phyloP scores from a whole-genome alignment of 2,797 vertebrate genomes.

The Microcaecilia unicolor region DNA sequence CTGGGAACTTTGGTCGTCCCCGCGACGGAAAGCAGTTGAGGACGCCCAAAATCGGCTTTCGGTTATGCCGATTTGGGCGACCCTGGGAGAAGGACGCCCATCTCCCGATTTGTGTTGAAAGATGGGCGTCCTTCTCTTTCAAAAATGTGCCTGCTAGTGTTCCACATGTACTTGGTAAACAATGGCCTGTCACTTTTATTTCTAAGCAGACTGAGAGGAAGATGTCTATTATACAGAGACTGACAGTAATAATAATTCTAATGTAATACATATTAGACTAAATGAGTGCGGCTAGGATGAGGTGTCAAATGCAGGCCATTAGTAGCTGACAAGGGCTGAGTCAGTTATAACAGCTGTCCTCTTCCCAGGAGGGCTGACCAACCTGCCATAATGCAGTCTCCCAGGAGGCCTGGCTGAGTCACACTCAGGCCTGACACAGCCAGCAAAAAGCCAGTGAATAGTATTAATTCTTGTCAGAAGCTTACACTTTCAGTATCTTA shows the following conservation, averaged over 20 bases:
- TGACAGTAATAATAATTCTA: constrained; percentile 64
- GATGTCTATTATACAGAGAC: constrained; percentile 43
- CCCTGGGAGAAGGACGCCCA: no score
- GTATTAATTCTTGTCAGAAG: constrained; percentile 1
- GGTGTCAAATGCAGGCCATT: constrained; percentile 53
- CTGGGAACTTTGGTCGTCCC: no score
- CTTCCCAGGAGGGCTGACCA: constrained; percentile 42
- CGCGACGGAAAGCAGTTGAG: no score
- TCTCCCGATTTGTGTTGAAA: no score
- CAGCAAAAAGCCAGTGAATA: constrained; percentile 11
- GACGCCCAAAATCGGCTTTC: no score
- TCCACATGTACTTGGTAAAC: no score
- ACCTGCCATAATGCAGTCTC: constrained; percentile 17
- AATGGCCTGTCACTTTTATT: neutral
- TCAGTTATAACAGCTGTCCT: constrained; percentile 40
- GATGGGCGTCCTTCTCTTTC: no score
- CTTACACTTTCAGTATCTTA: neutral
- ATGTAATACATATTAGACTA: constrained; percentile 44
- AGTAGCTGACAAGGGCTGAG: constrained; percentile 48
- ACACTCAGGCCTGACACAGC: neutral
- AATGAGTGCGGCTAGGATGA: constrained; percentile 42
- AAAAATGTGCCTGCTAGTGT: no score
- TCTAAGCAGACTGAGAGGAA: constrained; percentile 23
- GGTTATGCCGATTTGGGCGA: no score
- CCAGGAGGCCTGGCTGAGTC: constrained; percentile 8